A percentile compares a stretch with the other conserved stretches of the same genome.
These are phyloP conservation scores for Lordiphosa mommai DNA, from an alignment of 1,140 invertebrate species.

Conservation along the genomic window DNA sequence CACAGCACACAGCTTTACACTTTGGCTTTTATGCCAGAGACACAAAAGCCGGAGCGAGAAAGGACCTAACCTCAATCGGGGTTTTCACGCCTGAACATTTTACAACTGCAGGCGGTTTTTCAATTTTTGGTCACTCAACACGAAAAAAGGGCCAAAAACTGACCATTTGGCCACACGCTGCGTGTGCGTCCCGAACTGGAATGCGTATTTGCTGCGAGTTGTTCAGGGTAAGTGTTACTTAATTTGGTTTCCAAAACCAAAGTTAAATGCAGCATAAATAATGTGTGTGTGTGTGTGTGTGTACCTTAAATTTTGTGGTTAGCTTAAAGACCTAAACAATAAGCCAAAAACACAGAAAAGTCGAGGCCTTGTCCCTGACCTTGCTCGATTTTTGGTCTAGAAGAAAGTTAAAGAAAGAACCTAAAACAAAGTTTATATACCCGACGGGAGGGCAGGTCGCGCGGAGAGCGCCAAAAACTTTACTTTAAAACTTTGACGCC, in stretches of 20 bases:
- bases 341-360: background rate
- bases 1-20: conserved; percentile 61
- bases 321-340: background rate
- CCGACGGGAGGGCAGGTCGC: conserved; percentile 12
- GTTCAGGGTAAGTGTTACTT: conserved; percentile 71
- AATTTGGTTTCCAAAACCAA: conserved; percentile 70
- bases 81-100: conserved; percentile 76
- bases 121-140: conserved; percentile 62
- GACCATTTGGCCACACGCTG: conserved; percentile 47
- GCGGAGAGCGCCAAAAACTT: conserved; percentile 62
- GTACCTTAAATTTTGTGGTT: background rate
- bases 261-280: conserved; percentile 77
- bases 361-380: conserved; percentile 65
- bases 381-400: conserved; percentile 73
- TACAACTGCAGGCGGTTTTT: conserved; percentile 76
- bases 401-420: conserved; percentile 58
- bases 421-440: conserved; percentile 74
- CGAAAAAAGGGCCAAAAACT: conserved; percentile 30
- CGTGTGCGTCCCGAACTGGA: conserved; percentile 61
- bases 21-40: conserved; percentile 66
- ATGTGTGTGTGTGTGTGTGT: conserved; percentile 48
- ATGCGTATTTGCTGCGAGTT: conserved; percentile 49
- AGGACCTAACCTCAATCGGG: conserved; percentile 58
- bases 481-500: conserved; percentile 72
- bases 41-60: background rate